Conservation (phyloP, 2,888 invertebrate genomes). For the Teleogryllus oceanicus region DNA sequence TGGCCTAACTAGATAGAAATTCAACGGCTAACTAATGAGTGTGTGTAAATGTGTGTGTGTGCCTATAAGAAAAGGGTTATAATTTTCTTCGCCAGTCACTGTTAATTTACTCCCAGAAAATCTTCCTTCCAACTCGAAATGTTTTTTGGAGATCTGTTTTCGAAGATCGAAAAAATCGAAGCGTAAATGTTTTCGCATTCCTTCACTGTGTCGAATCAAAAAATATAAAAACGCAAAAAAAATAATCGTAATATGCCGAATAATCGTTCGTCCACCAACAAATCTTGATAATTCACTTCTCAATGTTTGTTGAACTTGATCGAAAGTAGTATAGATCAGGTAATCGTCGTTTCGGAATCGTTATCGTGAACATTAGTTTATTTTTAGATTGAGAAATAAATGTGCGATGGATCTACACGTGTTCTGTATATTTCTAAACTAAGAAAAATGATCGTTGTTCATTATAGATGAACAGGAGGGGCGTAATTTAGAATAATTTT, state of each 20-base stretch:
- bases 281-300: conserved; percentile 31
- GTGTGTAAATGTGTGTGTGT: conserved; percentile 27
- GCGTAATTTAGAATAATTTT: conserved; percentile 1
- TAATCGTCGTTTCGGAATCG: conserved; percentile 35
- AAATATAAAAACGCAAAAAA: conserved; percentile 18
- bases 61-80: conserved; percentile 27
- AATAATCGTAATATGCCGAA: conserved; percentile 35
- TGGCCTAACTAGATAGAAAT: conserved; percentile 36
- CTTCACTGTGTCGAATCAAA: conserved; percentile 33
- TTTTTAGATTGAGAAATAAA: conserved; percentile 27
- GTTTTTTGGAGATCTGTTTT: conserved; percentile 32
- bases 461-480: conserved; percentile 18
- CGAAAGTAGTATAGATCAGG: conserved; percentile 33
- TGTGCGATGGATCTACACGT: conserved; percentile 22
- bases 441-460: conserved; percentile 1
- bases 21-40: conserved; percentile 31
- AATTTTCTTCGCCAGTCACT: conserved; percentile 25
- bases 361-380: conserved; percentile 35
- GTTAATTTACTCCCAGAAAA: conserved; percentile 23
- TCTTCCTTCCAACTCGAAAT: conserved; percentile 33
- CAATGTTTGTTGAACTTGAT: conserved; percentile 33
- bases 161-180: conserved; percentile 34
- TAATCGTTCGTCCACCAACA: conserved; percentile 36
- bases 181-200: conserved; percentile 38
- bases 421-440: conserved; percentile 18